phyloP scores from a whole-genome alignment of 2,113 vertebrate species.

The Camelus bactrianus region DNA sequence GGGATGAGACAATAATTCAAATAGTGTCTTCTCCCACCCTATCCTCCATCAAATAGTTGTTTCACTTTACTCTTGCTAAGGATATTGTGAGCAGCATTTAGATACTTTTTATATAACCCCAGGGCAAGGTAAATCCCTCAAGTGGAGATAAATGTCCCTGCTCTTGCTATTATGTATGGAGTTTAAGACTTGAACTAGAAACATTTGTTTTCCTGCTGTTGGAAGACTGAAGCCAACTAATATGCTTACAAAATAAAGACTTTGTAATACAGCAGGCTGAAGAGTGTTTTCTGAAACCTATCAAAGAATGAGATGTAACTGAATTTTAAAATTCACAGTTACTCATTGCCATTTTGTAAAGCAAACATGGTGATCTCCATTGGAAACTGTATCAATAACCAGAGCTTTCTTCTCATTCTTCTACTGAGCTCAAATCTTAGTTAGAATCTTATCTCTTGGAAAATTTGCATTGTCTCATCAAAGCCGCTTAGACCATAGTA shows the following conservation, averaged over 20 bases:
- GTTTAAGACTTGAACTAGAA: slow-evolving; percentile 61
- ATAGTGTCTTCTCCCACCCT: slow-evolving; percentile 12
- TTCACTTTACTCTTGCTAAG: slow-evolving; percentile 61
- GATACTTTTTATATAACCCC: slow-evolving; percentile 49
- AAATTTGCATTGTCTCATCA: background rate
- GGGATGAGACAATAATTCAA: slow-evolving; percentile 54
- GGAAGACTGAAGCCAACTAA: background rate
- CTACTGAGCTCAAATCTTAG: background rate
- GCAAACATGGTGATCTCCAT: background rate
- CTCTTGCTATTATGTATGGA: background rate
- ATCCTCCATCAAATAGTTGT: slow-evolving; percentile 40
- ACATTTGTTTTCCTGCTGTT: slow-evolving; percentile 54
- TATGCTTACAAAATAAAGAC: background rate
- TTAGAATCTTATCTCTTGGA: background rate
- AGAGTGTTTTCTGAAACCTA: background rate
- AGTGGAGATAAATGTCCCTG: background rate
- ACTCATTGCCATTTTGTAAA: background rate
- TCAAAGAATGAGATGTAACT: background rate
- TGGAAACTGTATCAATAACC: background rate
- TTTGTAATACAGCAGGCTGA: background rate
- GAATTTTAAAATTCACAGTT: slow-evolving; percentile 18
- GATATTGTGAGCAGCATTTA: slow-evolving; percentile 41
- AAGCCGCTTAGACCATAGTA: background rate
- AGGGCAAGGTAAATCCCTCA: slow-evolving; percentile 52
- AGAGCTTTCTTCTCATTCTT: background rate